phyloP scores from a whole-genome alignment of 1,140 invertebrate genomes.

The Chelonus insularis region DNA sequence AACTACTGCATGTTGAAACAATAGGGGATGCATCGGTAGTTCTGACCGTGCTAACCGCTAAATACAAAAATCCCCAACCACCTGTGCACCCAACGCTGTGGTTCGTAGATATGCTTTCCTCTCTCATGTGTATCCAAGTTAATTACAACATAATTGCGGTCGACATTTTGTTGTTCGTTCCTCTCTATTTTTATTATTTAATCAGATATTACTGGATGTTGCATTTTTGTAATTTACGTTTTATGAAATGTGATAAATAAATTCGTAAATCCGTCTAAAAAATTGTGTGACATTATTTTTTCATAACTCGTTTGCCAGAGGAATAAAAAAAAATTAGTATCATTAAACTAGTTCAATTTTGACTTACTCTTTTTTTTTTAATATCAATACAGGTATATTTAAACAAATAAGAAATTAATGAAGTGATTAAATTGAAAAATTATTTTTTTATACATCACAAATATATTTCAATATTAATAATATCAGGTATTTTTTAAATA shows the following conservation, averaged over 20 bases:
- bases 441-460: no score
- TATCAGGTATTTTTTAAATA: no score
- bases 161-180: slow-evolving; percentile 56
- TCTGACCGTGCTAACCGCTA: slow-evolving; percentile 50
- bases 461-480: no score
- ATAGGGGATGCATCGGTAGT: neutral
- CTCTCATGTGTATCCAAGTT: slow-evolving; percentile 48
- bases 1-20: slow-evolving; percentile 27
- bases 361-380: no score
- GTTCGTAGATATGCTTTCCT: slow-evolving; percentile 30
- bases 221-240: neutral
- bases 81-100: slow-evolving; percentile 46
- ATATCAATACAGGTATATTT: no score
- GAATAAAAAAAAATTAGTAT: no score
- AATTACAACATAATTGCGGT: slow-evolving; percentile 61
- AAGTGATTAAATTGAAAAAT: no score
- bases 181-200: neutral
- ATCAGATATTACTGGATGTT: neutral
- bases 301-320: no score
- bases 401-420: no score
- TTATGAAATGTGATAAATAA: slow-evolving; percentile 56
- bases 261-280: no score
- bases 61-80: slow-evolving; percentile 62
- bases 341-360: no score
- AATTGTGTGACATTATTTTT: no score